Base-by-base conservation (phyloP, 2,888 invertebrate species). In the Ophraella communa region DNA sequence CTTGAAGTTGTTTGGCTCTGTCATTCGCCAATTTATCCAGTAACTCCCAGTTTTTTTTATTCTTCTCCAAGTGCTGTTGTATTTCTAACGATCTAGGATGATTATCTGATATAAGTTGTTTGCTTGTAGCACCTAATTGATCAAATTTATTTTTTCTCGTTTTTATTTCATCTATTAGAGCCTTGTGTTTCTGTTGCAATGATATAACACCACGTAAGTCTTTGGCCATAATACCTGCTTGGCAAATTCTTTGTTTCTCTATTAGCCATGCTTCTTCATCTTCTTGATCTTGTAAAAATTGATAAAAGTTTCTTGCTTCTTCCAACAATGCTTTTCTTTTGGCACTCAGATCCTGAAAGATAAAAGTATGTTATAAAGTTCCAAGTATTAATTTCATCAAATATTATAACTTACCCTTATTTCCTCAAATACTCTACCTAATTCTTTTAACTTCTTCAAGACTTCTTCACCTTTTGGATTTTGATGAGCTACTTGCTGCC, bases 201-300 rank as follows among this genome's bases (percentile, higher is more conserved):
- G 95, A 94, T 30, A 94, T 86, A 4, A 97, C 95, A 0, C 94
- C 95, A 58, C 94, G 87, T 49, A 98, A 84, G 81, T 99, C 98
- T 81, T 96, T 97, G 1, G 96, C 96, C 0, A 93, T 90, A 23
- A 96, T 92, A n/a, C 93, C 94, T 0, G 96, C 91, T 78, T 93
- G 92, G 80, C 97, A 96, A 66, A 97, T 92, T 4, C 94, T 87
- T 80, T 96, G 95, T 79, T 96, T 96, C 79, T 99, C 98, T 1
- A 93, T 89, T 59, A 98, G 86, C 98, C 98, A 98, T 0, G 94
- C 91, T 84, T 98, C 97, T 82, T 98, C 98, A 76, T 98, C 98
- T 75, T 98, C 98, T 74, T 96, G 93, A 79, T 98, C 98, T 82
- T 97, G 96, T 63, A 97, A 84, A 83, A 98, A 97, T 83, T 97